Base-by-base conservation (phyloP, 2,888 invertebrate genomes). In the Chrysodeixis includens region DNA sequence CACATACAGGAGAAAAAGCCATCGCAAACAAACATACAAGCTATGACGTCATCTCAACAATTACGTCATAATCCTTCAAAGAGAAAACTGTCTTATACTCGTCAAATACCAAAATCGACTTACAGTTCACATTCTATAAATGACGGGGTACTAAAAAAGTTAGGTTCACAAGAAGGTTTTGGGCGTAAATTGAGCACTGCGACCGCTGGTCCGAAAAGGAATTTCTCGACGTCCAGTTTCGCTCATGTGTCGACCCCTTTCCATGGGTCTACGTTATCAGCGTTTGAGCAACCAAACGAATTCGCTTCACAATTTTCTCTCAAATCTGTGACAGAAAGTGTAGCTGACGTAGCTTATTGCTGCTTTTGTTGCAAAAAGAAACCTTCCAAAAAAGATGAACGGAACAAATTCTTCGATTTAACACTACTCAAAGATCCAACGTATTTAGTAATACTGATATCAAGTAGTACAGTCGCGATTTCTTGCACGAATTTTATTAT, bases 401-500 rank as follows among this genome's bases (percentile, higher is more conserved):
- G 89, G 0, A 96, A 95, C 57, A 97, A 97, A 82, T 97, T 98
- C 83, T 97, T 98, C 79, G 98, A 98, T 82, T 85, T 97, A 1
- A 95, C 96, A 0, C 90, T 98, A 0, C 88, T 98, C 0, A 96
- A 92, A 68, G 98, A 98, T 86, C 98, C 98, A 0, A 95, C 97
- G 20, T 98, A 98, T 83, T 93, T 98, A 60, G 96, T 98, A 0
- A 98, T 98, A 60, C 88, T 98, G 8, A 96, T 98, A 67, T 98
- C 98, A 0, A 98, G 98, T 82, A 97, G 97, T 54, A 98, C 98
- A 0, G 98, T 98, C 54, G 98, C 98, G 4, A 97, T 98, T 66
- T 97, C 98, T 32, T 98, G 98, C 78, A 98, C 98, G 0, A 98
- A 98, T 88, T 98, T 98, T 80, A 97, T 98, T n/a, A 98, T 98